Conservation (phyloP, 2,113 vertebrate species). For the Phalacrocorax pelagicus region DNA sequence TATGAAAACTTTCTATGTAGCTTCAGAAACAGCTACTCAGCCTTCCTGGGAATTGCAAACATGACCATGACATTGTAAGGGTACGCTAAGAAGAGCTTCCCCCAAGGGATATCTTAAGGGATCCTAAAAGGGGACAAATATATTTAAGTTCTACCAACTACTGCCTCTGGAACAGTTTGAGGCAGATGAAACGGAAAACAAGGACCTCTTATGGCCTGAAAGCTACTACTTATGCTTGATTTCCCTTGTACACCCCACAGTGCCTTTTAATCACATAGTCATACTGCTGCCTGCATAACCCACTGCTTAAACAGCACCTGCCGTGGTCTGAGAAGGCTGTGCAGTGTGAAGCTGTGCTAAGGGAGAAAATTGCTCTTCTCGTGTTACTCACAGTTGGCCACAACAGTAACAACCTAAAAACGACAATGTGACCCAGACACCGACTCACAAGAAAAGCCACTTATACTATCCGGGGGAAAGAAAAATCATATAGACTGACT, state of each 20-base stretch:
- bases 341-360: background rate
- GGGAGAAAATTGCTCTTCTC: background rate
- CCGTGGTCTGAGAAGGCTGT: background rate
- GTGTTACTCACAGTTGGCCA: background rate
- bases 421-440: rapidly evolving
- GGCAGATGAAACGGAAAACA: background rate
- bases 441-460: background rate
- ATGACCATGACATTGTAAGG: background rate
- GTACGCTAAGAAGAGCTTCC: background rate
- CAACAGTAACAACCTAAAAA: background rate
- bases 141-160: background rate
- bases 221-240: background rate
- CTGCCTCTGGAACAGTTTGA: background rate
- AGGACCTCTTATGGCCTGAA: background rate
- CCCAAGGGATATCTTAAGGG: background rate
- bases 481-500: background rate
- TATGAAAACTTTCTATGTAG: background rate
- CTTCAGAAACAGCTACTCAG: background rate
- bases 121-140: background rate
- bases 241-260: background rate
- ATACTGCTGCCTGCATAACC: background rate
- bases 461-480: background rate
- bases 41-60: background rate
- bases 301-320: background rate
- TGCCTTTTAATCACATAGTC: background rate